Evolutionary conservation across 2,113 vertebrate species (phyloP).

Genomic region (Psammodynastes pulverulentus): DNA sequence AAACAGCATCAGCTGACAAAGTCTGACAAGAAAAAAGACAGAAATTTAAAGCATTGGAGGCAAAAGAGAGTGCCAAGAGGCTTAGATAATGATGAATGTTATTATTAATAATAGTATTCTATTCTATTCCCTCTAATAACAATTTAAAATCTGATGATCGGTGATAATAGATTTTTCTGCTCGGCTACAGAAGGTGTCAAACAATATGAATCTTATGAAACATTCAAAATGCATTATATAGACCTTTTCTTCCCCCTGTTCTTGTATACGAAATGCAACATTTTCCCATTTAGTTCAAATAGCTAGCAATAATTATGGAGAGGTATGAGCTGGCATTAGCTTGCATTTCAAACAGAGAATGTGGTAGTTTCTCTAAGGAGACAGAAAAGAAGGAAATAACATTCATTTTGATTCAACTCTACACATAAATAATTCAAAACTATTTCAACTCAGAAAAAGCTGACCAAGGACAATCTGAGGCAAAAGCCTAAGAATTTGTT

Average conservation of each 20-base stretch:
- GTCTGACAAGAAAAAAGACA: background rate
- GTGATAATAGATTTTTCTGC: background rate
- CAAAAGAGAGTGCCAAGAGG: background rate
- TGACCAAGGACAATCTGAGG: conserved; percentile 14
- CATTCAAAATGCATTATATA: conserved; percentile 20
- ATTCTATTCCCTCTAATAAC: background rate
- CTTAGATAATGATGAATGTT: background rate
- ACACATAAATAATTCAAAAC: conserved; percentile 27
- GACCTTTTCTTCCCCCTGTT: background rate
- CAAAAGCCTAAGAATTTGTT: conserved; percentile 17
- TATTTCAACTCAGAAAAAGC: background rate
- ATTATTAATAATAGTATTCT: background rate
- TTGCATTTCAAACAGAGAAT: conserved; percentile 28
- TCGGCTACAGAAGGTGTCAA: background rate
- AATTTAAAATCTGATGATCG: background rate
- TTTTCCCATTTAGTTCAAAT: conserved; percentile 29
- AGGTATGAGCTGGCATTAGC: conserved; percentile 32
- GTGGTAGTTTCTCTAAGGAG: conserved; percentile 48
- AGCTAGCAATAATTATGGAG: conserved; percentile 38
- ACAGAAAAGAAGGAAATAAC: conserved; percentile 36
- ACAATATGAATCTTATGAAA: background rate
- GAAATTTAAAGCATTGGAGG: background rate
- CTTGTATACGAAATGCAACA: background rate
- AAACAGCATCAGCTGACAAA: background rate
- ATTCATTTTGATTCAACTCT: conserved; percentile 40